Conservation (phyloP, 2,113 vertebrate genomes). For the Callionymus lyra region DNA sequence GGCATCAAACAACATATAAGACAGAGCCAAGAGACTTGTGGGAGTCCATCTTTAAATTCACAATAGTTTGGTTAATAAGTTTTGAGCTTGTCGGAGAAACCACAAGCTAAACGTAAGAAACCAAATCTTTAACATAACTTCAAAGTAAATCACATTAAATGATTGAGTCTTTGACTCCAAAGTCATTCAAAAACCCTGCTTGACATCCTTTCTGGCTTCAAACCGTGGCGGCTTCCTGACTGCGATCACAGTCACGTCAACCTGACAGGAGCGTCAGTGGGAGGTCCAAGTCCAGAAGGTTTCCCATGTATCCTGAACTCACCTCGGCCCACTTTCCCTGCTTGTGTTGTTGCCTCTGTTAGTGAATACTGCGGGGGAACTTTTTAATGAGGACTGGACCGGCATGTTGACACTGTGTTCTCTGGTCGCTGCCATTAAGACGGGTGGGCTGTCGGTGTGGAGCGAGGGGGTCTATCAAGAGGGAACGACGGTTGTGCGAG, state of each 20-base stretch:
- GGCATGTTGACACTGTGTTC: not conserved
- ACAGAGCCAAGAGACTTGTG: no score
- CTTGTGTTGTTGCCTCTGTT: conserved; percentile 4
- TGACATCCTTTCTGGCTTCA: conserved; percentile 18
- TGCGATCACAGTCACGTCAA: conserved; percentile 30
- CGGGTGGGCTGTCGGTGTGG: no score
- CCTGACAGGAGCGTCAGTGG: conserved; percentile 8
- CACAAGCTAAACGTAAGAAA: no score
- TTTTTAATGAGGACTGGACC: conserved; percentile 17
- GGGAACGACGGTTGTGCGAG: not conserved
- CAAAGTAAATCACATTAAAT: no score
- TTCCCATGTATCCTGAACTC: conserved; percentile 10
- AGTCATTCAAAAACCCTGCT: conserved; percentile 5
- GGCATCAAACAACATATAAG: no score
- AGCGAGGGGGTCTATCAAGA: not conserved
- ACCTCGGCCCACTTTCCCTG: conserved; percentile 25
- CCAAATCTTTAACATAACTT: no score
- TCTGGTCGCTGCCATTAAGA: conserved; percentile 1
- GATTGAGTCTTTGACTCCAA: no score
- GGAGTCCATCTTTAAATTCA: no score
- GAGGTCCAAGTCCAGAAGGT: conserved; percentile 11
- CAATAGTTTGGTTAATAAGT: no score
- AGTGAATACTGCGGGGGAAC: conserved; percentile 20
- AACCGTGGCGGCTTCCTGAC: conserved; percentile 5
- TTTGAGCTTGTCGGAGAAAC: no score